Evolutionary conservation across 1,140 invertebrate genomes (phyloP).

Genomic region (Drosophila sucinea): DNA sequence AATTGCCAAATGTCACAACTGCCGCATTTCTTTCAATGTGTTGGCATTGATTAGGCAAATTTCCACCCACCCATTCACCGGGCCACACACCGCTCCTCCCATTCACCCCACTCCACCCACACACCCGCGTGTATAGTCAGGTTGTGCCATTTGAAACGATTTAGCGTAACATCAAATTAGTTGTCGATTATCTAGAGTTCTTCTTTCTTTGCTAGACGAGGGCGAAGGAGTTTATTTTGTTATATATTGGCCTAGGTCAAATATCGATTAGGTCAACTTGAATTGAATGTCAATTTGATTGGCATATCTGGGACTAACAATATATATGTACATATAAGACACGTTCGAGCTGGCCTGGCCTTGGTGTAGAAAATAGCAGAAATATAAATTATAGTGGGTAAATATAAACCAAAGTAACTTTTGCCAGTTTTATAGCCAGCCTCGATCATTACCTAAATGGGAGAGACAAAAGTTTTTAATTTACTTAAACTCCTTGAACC

Average conservation of each 20-base stretch:
- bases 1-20: constrained; percentile 76
- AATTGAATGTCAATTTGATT: constrained; percentile 80
- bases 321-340: constrained; percentile 1
- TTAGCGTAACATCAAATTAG: constrained; percentile 74
- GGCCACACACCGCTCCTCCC: too few relatives aligned
- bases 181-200: constrained; percentile 64
- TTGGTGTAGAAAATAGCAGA: not conserved
- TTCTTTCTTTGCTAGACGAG: not conserved
- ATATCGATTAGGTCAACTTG: constrained; percentile 78
- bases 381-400: not conserved
- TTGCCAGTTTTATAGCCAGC: not conserved
- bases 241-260: constrained; percentile 78
- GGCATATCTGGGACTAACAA: constrained; percentile 59
- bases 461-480: too few relatives aligned
- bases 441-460: too few relatives aligned
- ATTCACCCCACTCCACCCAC: not conserved
- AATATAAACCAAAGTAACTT: not conserved
- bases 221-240: constrained; percentile 27
- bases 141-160: constrained; percentile 45
- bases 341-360: constrained; percentile 7
- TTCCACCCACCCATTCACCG: constrained; percentile 13
- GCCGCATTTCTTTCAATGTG: constrained; percentile 55
- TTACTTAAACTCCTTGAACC: too few relatives aligned
- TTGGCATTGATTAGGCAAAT: constrained; percentile 66
- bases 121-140: too few relatives aligned